phyloP scores from a whole-genome alignment of 1,140 invertebrate genomes.

The Drosophila setifemur region DNA sequence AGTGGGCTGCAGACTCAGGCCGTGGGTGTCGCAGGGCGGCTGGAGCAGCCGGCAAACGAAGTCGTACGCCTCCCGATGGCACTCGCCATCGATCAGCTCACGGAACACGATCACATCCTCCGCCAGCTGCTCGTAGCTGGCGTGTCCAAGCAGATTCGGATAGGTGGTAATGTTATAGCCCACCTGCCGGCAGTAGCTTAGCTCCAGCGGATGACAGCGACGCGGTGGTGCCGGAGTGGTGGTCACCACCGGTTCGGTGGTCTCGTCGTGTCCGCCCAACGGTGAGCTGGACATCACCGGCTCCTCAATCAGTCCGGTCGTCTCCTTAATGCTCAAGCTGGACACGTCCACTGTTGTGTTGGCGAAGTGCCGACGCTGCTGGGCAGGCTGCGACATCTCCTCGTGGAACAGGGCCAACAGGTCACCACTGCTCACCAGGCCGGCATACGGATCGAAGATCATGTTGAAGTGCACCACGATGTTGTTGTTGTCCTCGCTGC shows the following conservation, averaged over 20 bases:
- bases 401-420: conserved; percentile 74
- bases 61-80: conserved; percentile 91
- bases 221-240: conserved; percentile 83
- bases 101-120: conserved; percentile 92
- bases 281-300: conserved; percentile 78
- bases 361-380: conserved; percentile 84
- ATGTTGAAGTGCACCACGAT: conserved; percentile 89
- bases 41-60: conserved; percentile 93
- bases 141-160: conserved; percentile 90
- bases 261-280: conserved; percentile 70
- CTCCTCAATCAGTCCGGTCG: conserved; percentile 77
- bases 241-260: conserved; percentile 62
- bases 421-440: conserved; percentile 77
- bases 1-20: conserved; percentile 56
- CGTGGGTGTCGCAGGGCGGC: conserved; percentile 86
- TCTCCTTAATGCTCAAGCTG: conserved; percentile 87
- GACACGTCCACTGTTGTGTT: conserved; percentile 86
- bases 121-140: conserved; percentile 86
- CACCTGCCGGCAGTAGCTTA: conserved; percentile 89
- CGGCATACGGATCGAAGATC: conserved; percentile 86
- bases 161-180: conserved; percentile 92
- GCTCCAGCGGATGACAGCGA: conserved; percentile 86
- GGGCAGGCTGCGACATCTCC: conserved; percentile 55
- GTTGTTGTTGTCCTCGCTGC: conserved; percentile 85
- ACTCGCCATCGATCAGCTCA: conserved; percentile 93